Conservation (phyloP, 2,797 vertebrate genomes). For the Pangasius djambal region DNA sequence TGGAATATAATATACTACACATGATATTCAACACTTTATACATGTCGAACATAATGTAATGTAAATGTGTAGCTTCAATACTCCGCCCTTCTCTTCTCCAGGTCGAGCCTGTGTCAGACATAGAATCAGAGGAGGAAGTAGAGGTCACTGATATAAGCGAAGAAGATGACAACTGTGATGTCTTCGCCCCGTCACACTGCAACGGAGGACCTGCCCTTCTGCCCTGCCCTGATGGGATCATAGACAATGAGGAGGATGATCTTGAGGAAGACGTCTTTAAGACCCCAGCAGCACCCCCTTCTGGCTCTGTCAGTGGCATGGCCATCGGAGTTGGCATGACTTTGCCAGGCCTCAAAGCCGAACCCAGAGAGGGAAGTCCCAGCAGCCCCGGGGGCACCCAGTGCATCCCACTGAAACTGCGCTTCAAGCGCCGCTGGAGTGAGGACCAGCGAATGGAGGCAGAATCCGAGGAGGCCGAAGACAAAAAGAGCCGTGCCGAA, state of each 20-base stretch:
- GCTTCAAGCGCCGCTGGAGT: slow-evolving; percentile 94
- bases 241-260: slow-evolving; percentile 63
- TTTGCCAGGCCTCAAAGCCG: slow-evolving; percentile 68
- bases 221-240: slow-evolving; percentile 57
- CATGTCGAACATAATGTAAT: background rate
- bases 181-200: slow-evolving; percentile 63
- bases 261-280: slow-evolving; percentile 91
- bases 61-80: background rate
- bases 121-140: slow-evolving; percentile 84
- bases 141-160: slow-evolving; percentile 93
- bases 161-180: slow-evolving; percentile 68
- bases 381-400: slow-evolving; percentile 74
- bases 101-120: slow-evolving; percentile 89
- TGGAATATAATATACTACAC: background rate
- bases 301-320: slow-evolving; percentile 47
- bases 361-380: slow-evolving; percentile 66
- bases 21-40: background rate
- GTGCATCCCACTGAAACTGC: slow-evolving; percentile 90
- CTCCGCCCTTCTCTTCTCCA: slow-evolving; percentile 44
- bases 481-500: slow-evolving; percentile 74
- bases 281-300: slow-evolving; percentile 78
- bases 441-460: slow-evolving; percentile 90
- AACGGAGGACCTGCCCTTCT: slow-evolving; percentile 36
- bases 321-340: slow-evolving; percentile 11
- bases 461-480: slow-evolving; percentile 79